phyloP scores from a whole-genome alignment of 1,140 invertebrate genomes.

The Ooceraea biroi region DNA sequence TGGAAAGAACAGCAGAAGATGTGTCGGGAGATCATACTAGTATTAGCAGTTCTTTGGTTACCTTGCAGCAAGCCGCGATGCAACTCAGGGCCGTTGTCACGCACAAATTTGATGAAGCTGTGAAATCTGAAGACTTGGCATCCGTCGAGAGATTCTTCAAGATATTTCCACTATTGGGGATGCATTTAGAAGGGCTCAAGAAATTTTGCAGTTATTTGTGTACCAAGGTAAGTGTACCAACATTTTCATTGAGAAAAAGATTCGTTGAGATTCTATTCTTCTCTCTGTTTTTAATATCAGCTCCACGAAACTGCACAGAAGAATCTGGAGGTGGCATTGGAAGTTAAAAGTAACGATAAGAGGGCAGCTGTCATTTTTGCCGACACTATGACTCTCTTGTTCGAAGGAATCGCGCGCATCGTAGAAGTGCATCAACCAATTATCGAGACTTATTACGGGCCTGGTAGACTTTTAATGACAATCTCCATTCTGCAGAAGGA shows the following conservation, averaged over 20 bases:
- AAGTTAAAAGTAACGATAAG: constrained; percentile 90
- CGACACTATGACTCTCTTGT: constrained; percentile 93
- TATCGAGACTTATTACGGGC: constrained; percentile 97
- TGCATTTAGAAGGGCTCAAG: constrained; percentile 96
- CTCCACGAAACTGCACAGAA: constrained; percentile 91
- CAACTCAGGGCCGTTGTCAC: constrained; percentile 91
- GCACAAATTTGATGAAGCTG: constrained; percentile 96
- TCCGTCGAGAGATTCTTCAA: constrained; percentile 99
- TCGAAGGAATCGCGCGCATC: constrained; percentile 95
- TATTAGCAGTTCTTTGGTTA: constrained; percentile 92
- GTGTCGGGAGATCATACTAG: constrained; percentile 90
- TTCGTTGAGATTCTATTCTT: not conserved
- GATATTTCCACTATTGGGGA: constrained; percentile 97
- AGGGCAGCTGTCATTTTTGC: constrained; percentile 92
- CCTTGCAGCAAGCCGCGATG: constrained; percentile 94
- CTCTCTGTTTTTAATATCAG: constrained; percentile 79
- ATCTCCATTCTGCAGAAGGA: constrained; percentile 93
- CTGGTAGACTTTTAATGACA: constrained; percentile 91
- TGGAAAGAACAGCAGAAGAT: constrained; percentile 92
- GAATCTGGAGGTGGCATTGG: constrained; percentile 89
- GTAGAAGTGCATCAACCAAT: constrained; percentile 97
- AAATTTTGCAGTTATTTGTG: constrained; percentile 97
- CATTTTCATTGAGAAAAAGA: not conserved
- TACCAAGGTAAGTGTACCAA: constrained; percentile 91
- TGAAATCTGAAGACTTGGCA: constrained; percentile 94